Conservation (phyloP, 2,113 vertebrate genomes). For the Nannospalax galili region DNA sequence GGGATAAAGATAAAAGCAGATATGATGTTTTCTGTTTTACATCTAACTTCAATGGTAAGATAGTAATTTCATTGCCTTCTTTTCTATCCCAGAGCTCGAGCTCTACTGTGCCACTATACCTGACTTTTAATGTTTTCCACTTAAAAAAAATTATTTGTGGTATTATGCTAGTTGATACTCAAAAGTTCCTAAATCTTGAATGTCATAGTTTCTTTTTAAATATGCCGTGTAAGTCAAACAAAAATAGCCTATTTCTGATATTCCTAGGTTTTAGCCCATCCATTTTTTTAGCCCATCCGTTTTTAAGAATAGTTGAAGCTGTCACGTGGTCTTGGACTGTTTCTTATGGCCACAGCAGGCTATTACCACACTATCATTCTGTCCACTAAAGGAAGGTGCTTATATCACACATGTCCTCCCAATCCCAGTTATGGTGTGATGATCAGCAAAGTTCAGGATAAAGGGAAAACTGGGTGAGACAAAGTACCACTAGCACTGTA, state of each 20-base stretch:
- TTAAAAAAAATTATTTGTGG: neutral
- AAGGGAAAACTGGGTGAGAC: neutral
- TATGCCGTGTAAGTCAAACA: neutral
- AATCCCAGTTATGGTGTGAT: neutral
- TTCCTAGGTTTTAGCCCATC: neutral
- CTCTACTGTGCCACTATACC: neutral
- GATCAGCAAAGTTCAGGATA: conserved; percentile 25
- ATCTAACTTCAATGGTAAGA: conserved; percentile 90
- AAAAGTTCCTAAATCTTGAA: neutral
- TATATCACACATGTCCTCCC: no score
- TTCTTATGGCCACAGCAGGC: neutral
- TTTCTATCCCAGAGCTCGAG: neutral
- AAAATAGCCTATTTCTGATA: neutral
- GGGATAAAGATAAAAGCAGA: conserved; percentile 88
- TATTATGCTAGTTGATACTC: neutral
- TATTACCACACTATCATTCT: neutral
- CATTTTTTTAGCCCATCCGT: no score
- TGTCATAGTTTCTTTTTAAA: neutral
- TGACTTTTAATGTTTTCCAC: neutral
- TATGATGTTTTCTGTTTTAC: conserved; percentile 97
- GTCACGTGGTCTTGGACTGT: neutral
- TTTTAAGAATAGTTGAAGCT: neutral
- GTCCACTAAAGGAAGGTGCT: neutral
- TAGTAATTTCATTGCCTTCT: neutral
- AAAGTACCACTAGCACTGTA: neutral